Evolutionary conservation across 2,888 invertebrate genomes (phyloP).

Genomic region (Leucophenga montana): DNA sequence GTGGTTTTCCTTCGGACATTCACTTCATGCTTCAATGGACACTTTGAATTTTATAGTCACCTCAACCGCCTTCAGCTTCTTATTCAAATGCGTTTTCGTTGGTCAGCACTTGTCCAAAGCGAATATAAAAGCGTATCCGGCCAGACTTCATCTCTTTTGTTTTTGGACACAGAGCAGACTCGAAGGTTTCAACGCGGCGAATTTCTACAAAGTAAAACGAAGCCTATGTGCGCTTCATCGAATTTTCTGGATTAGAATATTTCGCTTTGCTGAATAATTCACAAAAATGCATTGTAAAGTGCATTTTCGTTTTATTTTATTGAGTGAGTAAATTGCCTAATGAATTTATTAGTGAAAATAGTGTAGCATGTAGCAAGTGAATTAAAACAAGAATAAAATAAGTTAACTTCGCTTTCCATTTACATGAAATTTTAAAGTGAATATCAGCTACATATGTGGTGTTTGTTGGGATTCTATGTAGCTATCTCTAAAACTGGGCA

Average conservation of each 20-base stretch:
- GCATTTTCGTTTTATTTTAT: slow-evolving; percentile 50
- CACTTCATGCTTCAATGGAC: slow-evolving; percentile 53
- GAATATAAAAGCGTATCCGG: slow-evolving; percentile 28
- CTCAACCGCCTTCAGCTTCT: background rate
- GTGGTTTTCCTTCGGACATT: slow-evolving; percentile 44
- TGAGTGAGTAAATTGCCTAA: slow-evolving; percentile 54
- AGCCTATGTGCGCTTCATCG: slow-evolving; percentile 16
- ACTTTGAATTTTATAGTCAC: slow-evolving; percentile 54
- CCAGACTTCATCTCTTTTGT: slow-evolving; percentile 21
- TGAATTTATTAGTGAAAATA: background rate
- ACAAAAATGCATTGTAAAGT: slow-evolving; percentile 56
- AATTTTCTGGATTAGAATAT: slow-evolving; percentile 25
- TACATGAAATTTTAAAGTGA: too few relatives aligned
- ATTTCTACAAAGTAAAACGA: background rate
- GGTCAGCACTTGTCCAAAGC: background rate
- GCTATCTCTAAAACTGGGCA: too few relatives aligned
- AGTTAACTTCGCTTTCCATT: too few relatives aligned
- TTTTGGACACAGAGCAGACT: slow-evolving; percentile 3
- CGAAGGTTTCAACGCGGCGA: slow-evolving; percentile 6
- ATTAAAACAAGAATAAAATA: background rate
- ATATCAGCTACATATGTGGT: too few relatives aligned
- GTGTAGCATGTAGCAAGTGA: background rate
- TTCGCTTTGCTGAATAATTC: background rate
- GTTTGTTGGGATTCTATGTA: too few relatives aligned
- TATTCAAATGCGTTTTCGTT: background rate